Conservation (phyloP, 2,888 invertebrate genomes). For the Incurvaria masculella region DNA sequence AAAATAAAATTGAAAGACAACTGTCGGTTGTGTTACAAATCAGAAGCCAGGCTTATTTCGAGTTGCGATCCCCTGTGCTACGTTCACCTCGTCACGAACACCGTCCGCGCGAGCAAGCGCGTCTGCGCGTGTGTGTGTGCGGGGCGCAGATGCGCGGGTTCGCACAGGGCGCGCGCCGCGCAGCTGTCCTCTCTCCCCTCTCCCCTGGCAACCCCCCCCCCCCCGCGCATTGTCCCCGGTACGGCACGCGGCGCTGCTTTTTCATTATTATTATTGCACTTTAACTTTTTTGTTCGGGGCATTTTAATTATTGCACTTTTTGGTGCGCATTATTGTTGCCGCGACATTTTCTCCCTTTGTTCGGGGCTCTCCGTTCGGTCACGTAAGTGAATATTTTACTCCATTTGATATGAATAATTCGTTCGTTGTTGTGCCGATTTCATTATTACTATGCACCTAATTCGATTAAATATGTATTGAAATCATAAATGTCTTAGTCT, state of each 20-base stretch:
- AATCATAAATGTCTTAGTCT: too few species aligned
- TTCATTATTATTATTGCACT: not conserved
- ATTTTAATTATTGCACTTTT: not conserved
- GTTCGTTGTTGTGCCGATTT: not conserved
- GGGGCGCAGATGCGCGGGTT: slow-evolving; percentile 27
- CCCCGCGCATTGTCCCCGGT: not conserved
- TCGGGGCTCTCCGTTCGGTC: not conserved
- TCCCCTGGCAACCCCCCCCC: too few species aligned
- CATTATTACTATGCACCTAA: too few species aligned
- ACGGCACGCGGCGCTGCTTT: not conserved
- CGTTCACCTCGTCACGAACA: too few species aligned
- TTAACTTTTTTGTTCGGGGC: not conserved
- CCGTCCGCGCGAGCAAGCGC: too few species aligned
- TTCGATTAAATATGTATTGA: too few species aligned
- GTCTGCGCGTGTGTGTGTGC: slow-evolving; percentile 18
- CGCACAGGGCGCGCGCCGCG: slow-evolving; percentile 39
- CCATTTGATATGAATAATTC: not conserved
- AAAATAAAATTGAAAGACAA: too few species aligned
- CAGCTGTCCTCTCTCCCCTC: not conserved
- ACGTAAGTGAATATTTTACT: not conserved
- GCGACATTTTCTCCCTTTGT: not conserved
- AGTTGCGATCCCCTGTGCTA: too few species aligned
- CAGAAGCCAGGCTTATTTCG: too few species aligned
- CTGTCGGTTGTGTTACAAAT: too few species aligned
- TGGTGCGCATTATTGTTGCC: not conserved